Conservation (phyloP, 2,797 vertebrate species). For the Characodon lateralis region DNA sequence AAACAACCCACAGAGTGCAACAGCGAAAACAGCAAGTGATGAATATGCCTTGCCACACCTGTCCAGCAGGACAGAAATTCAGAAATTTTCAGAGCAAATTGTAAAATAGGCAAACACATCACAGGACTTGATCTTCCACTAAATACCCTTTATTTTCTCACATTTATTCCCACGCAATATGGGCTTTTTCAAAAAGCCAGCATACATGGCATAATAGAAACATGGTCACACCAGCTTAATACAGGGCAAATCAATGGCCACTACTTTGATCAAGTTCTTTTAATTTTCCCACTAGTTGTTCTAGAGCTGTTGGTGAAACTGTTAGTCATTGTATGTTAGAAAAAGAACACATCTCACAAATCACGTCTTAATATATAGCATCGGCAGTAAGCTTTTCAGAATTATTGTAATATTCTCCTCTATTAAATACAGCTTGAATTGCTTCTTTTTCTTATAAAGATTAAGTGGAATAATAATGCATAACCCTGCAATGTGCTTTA, state of each 20-base stretch:
- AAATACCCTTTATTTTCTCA: not conserved
- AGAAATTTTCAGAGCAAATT: too few relatives aligned
- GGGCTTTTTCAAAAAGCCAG: not conserved
- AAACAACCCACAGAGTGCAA: too few relatives aligned
- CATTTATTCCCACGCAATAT: not conserved
- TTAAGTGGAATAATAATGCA: not conserved
- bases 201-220: not conserved
- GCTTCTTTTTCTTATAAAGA: conserved; percentile 14
- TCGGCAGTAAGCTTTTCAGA: conserved; percentile 46
- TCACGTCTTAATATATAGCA: conserved; percentile 61
- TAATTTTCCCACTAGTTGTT: conserved; percentile 63
- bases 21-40: too few relatives aligned
- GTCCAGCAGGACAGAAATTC: too few relatives aligned
- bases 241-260: conserved; percentile 71
- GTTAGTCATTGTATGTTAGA: conserved; percentile 62
- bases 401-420: conserved; percentile 14
- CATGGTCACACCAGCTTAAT: conserved; percentile 6
- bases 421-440: conserved; percentile 15
- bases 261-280: conserved; percentile 59
- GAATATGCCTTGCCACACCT: too few relatives aligned
- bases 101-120: not conserved
- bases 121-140: not conserved
- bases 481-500: not conserved
- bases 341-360: conserved; percentile 69
- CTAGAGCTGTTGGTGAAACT: conserved; percentile 57